phyloP scores from a whole-genome alignment of 2,113 vertebrate genomes.

The Orientallactaga bullata region DNA sequence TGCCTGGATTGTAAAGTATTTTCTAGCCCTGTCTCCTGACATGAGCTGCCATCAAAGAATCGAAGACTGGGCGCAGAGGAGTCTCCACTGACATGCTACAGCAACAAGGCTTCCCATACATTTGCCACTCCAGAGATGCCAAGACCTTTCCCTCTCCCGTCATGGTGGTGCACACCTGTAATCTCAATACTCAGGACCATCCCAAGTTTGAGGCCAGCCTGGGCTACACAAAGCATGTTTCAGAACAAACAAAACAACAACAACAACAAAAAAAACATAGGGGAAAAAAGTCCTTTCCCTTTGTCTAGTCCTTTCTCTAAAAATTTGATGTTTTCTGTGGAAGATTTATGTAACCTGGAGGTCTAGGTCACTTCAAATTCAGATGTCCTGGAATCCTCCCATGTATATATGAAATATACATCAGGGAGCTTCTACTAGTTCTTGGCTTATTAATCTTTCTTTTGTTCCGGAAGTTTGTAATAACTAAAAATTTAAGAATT shows the following conservation, averaged over 20 bases:
- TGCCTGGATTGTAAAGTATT: too few relatives aligned
- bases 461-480: neutral
- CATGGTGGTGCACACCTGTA: neutral
- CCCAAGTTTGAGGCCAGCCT: neutral
- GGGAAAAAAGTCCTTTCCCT: neutral
- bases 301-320: neutral
- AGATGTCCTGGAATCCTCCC: too few relatives aligned
- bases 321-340: neutral
- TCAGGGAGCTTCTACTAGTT: neutral
- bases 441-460: neutral
- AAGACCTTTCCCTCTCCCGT: neutral
- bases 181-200: neutral
- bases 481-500: neutral
- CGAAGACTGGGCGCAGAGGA: neutral
- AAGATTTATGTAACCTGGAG: neutral
- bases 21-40: too few relatives aligned
- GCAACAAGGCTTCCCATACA: neutral
- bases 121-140: neutral
- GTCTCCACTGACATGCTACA: neutral
- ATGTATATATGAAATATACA: neutral
- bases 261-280: neutral
- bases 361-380: neutral
- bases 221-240: neutral
- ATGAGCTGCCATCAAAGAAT: neutral
- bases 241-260: neutral